These are phyloP conservation scores for Onchidella celtica DNA, from an alignment of 2,888 invertebrate species.

Conservation along the genomic window DNA sequence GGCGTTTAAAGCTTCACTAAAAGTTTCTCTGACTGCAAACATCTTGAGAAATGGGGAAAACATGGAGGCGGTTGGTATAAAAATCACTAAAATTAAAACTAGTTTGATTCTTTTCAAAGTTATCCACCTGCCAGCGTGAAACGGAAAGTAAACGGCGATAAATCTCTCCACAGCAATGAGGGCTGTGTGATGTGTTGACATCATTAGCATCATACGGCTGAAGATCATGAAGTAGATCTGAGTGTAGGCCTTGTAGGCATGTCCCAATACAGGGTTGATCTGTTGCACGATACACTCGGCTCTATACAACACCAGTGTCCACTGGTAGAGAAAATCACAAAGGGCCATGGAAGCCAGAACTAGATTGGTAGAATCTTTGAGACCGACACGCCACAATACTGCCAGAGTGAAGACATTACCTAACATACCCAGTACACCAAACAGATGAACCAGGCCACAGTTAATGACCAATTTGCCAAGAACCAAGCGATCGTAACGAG, in stretches of 20 bases:
- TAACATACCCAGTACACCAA: background rate
- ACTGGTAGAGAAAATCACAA: background rate
- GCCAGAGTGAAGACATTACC: background rate
- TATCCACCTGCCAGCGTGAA: background rate
- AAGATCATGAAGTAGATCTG: background rate
- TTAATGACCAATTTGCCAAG: background rate
- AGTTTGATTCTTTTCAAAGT: background rate
- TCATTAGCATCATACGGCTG: no score
- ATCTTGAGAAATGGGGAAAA: background rate
- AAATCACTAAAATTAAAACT: background rate
- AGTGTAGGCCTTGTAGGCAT: no score
- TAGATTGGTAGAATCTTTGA: background rate
- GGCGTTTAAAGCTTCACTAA: background rate
- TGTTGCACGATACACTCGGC: background rate
- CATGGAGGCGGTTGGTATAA: background rate
- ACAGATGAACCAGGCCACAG: background rate
- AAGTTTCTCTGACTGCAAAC: background rate
- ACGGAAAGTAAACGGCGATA: background rate
- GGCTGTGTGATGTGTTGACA: background rate
- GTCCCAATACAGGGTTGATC: background rate
- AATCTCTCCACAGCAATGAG: slow-evolving; percentile 2
- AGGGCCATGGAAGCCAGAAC: slow-evolving; percentile 18
- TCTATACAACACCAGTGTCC: background rate
- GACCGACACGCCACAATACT: background rate
- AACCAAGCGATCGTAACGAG: no score